Evolutionary conservation across 2,888 invertebrate genomes (phyloP).

Genomic region (Invenusta paracnida): DNA sequence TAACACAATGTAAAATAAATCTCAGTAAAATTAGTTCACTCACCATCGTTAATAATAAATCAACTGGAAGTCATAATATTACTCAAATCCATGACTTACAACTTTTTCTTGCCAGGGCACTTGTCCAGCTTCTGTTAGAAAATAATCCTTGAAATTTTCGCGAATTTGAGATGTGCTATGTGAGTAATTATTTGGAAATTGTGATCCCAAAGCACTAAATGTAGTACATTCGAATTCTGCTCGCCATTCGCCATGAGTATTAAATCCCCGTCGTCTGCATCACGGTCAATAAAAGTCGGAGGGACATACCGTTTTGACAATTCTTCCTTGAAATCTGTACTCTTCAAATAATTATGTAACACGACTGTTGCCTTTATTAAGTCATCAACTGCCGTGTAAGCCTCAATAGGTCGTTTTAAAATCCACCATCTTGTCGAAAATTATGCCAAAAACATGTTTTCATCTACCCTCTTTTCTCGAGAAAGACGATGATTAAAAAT

Average conservation of each 20-base stretch:
- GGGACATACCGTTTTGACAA: neutral
- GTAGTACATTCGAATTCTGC: neutral
- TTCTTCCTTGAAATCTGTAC: neutral
- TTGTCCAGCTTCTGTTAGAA: too few relatives aligned
- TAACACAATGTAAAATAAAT: too few relatives aligned
- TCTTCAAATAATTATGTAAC: neutral
- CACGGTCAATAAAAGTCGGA: neutral
- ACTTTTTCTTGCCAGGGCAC: too few relatives aligned
- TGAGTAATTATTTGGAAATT: neutral
- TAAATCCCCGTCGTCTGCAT: neutral
- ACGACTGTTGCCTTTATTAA: neutral
- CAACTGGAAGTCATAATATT: too few relatives aligned
- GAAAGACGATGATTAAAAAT: neutral
- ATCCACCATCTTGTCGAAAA: neutral
- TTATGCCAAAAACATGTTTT: neutral
- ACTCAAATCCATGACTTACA: too few relatives aligned
- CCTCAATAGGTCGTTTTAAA: neutral
- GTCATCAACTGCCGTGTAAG: neutral
- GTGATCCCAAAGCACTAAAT: too few relatives aligned
- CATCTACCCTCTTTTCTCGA: neutral
- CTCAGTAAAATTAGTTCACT: too few relatives aligned
- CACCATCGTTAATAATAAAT: too few relatives aligned
- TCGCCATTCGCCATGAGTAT: neutral
- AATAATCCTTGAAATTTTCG: neutral
- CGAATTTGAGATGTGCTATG: neutral